A percentile compares a stretch with the other conserved stretches of the same genome.
Evolutionary conservation across 2,113 vertebrate species (phyloP).

Genomic region (Brachypodius melanocephalos): DNA sequence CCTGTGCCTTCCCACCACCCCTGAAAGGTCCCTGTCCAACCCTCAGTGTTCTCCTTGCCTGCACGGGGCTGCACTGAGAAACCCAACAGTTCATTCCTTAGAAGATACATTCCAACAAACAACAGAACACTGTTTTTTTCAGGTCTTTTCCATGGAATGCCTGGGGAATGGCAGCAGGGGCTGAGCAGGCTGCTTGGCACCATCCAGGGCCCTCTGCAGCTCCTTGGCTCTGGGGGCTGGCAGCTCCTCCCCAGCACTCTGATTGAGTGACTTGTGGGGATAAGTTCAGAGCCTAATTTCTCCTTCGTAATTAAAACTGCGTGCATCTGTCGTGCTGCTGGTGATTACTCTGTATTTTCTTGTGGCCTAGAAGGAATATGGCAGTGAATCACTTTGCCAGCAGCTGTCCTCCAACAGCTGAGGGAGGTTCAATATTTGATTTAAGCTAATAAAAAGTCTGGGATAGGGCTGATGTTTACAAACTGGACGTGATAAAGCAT

Average conservation of each 20-base stretch:
- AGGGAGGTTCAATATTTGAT: slow-evolving; percentile 60
- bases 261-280: slow-evolving; percentile 22
- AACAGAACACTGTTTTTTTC: neutral
- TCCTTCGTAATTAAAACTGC: slow-evolving; percentile 55
- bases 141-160: fast-evolving
- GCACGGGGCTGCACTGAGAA: neutral
- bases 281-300: slow-evolving; percentile 56
- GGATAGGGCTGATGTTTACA: slow-evolving; percentile 40
- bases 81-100: neutral
- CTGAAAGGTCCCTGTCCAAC: fast-evolving
- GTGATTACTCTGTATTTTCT: slow-evolving; percentile 60
- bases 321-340: slow-evolving; percentile 38
- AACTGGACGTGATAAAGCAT: slow-evolving; percentile 43
- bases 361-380: slow-evolving; percentile 39
- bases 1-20: neutral
- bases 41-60: fast-evolving
- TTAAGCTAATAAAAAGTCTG: slow-evolving; percentile 53
- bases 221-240: neutral
- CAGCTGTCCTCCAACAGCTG: slow-evolving; percentile 58
- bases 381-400: slow-evolving; percentile 47
- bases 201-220: neutral
- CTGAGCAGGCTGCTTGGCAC: neutral
- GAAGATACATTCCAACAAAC: neutral
- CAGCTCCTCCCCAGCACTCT: slow-evolving; percentile 1
- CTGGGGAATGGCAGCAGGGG: neutral